Conservation (phyloP, 2,113 vertebrate species). For the Gnathonemus echidnorhynchus region DNA sequence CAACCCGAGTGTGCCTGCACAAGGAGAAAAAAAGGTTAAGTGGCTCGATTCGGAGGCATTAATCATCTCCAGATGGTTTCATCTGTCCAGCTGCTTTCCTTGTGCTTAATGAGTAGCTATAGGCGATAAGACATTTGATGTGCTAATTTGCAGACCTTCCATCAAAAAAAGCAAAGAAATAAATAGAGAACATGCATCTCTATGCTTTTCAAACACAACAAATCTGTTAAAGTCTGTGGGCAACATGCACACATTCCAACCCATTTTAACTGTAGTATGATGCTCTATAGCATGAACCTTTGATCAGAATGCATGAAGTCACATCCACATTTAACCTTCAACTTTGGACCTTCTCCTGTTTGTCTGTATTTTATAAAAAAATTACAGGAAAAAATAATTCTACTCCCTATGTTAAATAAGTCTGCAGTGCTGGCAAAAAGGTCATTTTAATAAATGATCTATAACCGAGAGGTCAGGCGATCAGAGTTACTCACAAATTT, state of each 20-base stretch:
- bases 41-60: constrained; percentile 6
- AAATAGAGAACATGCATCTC: not conserved
- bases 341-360: not conserved
- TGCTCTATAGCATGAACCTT: not conserved
- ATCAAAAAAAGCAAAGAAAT: constrained; percentile 17
- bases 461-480: not conserved
- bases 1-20: not conserved
- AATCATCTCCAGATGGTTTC: constrained; percentile 31
- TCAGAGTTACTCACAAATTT: not conserved
- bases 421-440: not conserved
- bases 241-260: not conserved
- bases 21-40: constrained; percentile 13
- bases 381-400: not conserved
- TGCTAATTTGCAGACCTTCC: constrained; percentile 20
- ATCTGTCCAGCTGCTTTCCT: constrained; percentile 18
- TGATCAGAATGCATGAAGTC: not conserved
- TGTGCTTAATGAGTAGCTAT: constrained; percentile 23
- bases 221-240: not conserved
- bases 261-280: not conserved
- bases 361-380: not conserved
- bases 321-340: not conserved
- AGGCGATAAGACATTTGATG: not conserved
- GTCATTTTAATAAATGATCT: not conserved
- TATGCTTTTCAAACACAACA: not conserved
- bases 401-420: not conserved